phyloP scores from a whole-genome alignment of 2,797 vertebrate genomes.

The Otolemur crassicaudatus region DNA sequence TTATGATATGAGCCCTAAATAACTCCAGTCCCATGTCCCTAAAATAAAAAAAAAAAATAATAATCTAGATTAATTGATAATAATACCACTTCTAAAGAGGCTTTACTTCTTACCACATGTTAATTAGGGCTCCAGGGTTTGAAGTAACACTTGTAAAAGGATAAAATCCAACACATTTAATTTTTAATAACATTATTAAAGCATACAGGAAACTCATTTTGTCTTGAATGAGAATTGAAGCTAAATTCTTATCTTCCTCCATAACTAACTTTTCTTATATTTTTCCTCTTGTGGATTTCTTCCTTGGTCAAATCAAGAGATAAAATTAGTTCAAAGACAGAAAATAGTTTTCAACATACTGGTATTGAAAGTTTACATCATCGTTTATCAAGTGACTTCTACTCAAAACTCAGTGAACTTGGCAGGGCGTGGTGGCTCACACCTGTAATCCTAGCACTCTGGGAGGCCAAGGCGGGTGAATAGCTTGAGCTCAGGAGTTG shows the following conservation, averaged over 20 bases:
- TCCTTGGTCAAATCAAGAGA: constrained; percentile 66
- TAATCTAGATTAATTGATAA: constrained; percentile 47
- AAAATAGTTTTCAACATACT: constrained; percentile 56
- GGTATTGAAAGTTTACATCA: constrained; percentile 46
- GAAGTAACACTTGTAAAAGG: constrained; percentile 60
- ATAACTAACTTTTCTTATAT: constrained; percentile 62
- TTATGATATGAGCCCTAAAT: constrained; percentile 99
- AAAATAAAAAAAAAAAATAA: constrained; percentile 78
- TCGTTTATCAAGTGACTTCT: constrained; percentile 49
- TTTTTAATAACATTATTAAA: constrained; percentile 62
- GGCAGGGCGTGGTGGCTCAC: too few relatives aligned
- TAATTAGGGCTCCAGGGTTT: constrained; percentile 52
- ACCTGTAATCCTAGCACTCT: too few relatives aligned
- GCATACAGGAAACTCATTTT: constrained; percentile 51
- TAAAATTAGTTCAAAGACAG: constrained; percentile 70
- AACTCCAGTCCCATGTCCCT: constrained; percentile 99
- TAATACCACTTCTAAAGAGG: constrained; percentile 48
- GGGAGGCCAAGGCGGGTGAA: too few relatives aligned
- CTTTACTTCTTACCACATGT: constrained; percentile 50
- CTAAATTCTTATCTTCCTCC: constrained; percentile 60
- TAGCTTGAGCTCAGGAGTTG: too few relatives aligned
- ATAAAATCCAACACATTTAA: constrained; percentile 68
- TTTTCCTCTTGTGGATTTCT: constrained; percentile 55
- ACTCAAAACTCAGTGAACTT: constrained; percentile 49
- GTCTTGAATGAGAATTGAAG: constrained; percentile 59